Evolutionary conservation across 2,797 vertebrate genomes (phyloP), one percentile per base, ranked within the genome.

Genomic region (Pangasius djambal): DNA sequence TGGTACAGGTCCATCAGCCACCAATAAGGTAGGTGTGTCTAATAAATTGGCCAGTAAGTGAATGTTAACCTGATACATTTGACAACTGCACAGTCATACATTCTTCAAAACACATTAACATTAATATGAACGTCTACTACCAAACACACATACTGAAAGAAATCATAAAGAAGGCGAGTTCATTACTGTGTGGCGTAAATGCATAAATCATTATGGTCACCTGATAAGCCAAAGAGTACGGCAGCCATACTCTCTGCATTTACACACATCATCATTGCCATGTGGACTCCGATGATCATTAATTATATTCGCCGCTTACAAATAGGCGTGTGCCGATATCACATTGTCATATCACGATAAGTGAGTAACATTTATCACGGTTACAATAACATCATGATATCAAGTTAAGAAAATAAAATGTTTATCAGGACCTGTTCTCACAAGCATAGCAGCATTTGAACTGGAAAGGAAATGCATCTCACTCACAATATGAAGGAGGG

Each of bases 181-280:
- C 72, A 67, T 88, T 90, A 59, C 83, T 81, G 83, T 86, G 88
- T 89, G 89, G 65, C 50, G 88, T 77, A 63, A 86, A 91, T 88
- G 91, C 89, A 90, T 91, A 85, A 84, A 86, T 78, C 82, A 79
- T 90, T 89, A 86, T 81, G 31, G 48, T 84, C 82, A 89, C 86
- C 83, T 84, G 89, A 91, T 72, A 88, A 83, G 86, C 70, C 20
- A 83, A 86, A 90, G 81, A 63, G 87, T 81, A 85, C 48, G 67
- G 83, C 16, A 55, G 78, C 16, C 52, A 40, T 70, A 87, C 86
- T 88, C 85, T 78, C 4, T 22, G 88, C 88, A 89, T 87, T 87
- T 89, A 89, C 79, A 89, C 79, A 1, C 85, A 75, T 79, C 83
- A 87, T 79, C 87, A 67, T 83, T 50, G 83, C 79, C 87, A 88